Base-by-base conservation (phyloP, 2,888 invertebrate genomes). In the Volucella inflata region DNA sequence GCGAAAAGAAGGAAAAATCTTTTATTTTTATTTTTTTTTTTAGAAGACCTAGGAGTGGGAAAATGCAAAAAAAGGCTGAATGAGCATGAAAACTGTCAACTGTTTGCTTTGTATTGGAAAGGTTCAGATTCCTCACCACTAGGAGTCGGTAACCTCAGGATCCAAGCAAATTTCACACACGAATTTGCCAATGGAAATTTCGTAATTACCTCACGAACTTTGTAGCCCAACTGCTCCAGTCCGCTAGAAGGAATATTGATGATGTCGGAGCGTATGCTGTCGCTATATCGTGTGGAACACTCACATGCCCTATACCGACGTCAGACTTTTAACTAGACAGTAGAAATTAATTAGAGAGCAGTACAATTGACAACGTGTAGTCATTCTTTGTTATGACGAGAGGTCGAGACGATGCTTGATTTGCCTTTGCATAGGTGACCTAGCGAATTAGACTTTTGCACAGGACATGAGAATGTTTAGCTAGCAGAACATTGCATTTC, bases 241-340 rank as follows among this genome's bases (percentile, higher is more conserved):
- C 40, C 55, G 64, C 55, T 59, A n/a, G 53, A 9, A 60, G 59
- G 84, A 80, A 84, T 84, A 84, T 70, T 84, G 84, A 84, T 84
- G 79, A 75, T 71, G 59, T 59, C 42, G 44, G 55, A 57, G 62
- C n/a, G 55, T 75, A 36, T n/a, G 40, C 55, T 36, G n/a, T 38
- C 16, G 46, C 40, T 42, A 10, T 46, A 59, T 53, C 46, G 60
- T 60, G 53, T 60, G 11, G 14, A 36, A 48, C 60, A n/a, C 62
- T 42, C 53, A 30, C 6, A 30, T 30, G 6, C 30, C 2, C 30
- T 30, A 30, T 6, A 30, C 30, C 4, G 6, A 30, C 6, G 30
- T 3, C 6, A 30, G 30, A 6, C 30, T 30, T 30, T 30, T 42
- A 70, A 12, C 51, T 40, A 77, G 68, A 67, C 77, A 53, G 74